Base-by-base conservation (phyloP, 2,113 vertebrate species). In the Picathartes gymnocephalus region DNA sequence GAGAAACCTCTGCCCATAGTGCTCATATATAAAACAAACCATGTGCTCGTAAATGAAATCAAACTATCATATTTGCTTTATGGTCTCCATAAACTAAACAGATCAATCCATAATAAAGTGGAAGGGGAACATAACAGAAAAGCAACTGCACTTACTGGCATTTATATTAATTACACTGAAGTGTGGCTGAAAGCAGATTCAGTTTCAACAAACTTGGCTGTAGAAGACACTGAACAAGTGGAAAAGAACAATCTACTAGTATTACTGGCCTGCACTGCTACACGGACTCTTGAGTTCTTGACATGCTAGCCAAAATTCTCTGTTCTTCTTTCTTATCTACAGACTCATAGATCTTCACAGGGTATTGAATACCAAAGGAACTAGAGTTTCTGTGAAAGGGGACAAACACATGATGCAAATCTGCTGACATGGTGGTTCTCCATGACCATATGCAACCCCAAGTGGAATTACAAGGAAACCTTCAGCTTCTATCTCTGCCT, bases 41-140 rank as follows among this genome's bases (percentile, higher is more conserved):
- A 58, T 4, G 4, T 48, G 58, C 53, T 66, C 17, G 1, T 68
- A 90, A 94, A 82, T 70, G 28, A 93, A 89, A 92, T 33, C 64
- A 13, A 88, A 68, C 56, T 39, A 74, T 78, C 4, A 1, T 65
- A 81, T 53, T 88, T 95, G 37, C 57, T 94, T 92, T 80, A 88
- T 35, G 31, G 53, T 30, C 27, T 31, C 20, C 76, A 88, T 93
- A 92, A 97, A 93, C 31, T 30, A 80, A 92, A 47, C 28, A 44
- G 54, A 92, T 93, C 72, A 81, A 92, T 93, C 73, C 50, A 72
- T 87, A 95, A 86, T 83, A 64, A 95, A 91, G 33, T 69, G 76
- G 48, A 88, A 81, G 24, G 11, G 92, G 54, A 78, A 77, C 3
- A 11, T 37, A 81, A 54, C 28, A 68, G 80, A 92, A 86, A 86